Conservation (phyloP, 2,797 vertebrate genomes). For the Meriones psammophilus region DNA sequence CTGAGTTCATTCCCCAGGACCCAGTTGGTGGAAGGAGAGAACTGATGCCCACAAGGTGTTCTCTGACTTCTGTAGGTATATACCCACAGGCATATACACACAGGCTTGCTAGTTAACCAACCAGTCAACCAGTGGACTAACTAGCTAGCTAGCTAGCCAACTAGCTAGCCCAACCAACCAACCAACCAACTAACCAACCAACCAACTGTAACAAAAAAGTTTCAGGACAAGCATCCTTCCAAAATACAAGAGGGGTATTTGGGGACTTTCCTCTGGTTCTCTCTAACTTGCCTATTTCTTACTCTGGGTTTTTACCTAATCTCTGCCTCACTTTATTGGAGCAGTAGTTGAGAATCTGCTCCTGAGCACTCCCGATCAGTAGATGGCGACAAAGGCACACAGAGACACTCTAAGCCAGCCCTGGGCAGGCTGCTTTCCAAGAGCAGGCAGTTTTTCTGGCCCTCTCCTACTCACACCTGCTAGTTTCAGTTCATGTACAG, state of each 20-base stretch:
- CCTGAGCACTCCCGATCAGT: background rate
- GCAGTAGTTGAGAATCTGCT: background rate
- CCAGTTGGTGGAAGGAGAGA: background rate
- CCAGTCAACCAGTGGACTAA: background rate
- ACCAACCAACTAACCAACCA: background rate
- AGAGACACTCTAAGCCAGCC: background rate
- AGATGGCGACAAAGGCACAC: slow-evolving; percentile 67
- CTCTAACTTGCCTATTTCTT: background rate
- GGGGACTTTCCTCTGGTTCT: background rate
- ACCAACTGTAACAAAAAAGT: background rate
- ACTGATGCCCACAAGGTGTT: background rate
- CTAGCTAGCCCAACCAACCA: background rate
- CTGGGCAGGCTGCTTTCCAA: too few species aligned
- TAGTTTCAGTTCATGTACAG: background rate
- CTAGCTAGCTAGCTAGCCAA: background rate
- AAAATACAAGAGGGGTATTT: background rate
- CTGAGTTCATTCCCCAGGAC: background rate
- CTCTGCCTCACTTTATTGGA: background rate
- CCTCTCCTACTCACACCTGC: background rate
- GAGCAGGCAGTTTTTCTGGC: too few species aligned
- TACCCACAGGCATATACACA: background rate
- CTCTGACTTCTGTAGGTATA: background rate
- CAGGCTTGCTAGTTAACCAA: too few species aligned
- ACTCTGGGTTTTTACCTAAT: background rate
- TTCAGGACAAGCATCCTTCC: background rate